Evolutionary conservation across 1,140 invertebrate genomes (phyloP).

Genomic region (Trachymyrmex septentrionalis): DNA sequence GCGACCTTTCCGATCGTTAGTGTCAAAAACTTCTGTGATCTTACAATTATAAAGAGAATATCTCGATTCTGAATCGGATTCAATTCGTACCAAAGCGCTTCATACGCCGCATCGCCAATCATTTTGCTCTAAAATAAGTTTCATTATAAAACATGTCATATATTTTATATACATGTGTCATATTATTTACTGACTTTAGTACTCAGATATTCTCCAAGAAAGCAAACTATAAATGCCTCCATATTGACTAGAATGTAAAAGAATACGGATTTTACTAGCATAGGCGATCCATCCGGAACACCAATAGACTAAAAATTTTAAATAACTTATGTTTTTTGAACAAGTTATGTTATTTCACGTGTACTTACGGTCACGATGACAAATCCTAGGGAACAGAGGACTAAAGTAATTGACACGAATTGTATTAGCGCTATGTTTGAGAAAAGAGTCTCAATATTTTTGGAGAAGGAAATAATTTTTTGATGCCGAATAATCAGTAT

Average conservation of each 20-base stretch:
- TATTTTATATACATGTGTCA: not conserved
- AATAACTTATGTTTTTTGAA: not conserved
- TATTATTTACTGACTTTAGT: slow-evolving; percentile 35
- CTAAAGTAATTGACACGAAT: slow-evolving; percentile 36
- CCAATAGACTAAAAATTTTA: slow-evolving; percentile 43
- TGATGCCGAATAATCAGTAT: slow-evolving; percentile 32
- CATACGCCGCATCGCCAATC: slow-evolving; percentile 46
- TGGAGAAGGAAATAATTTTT: slow-evolving; percentile 16
- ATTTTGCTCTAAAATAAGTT: slow-evolving; percentile 45
- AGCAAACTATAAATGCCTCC: slow-evolving; percentile 57
- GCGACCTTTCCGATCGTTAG: slow-evolving; percentile 56
- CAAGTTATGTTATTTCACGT: not conserved
- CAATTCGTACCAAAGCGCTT: slow-evolving; percentile 52
- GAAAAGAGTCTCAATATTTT: slow-evolving; percentile 40
- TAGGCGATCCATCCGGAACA: not conserved
- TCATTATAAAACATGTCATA: not conserved
- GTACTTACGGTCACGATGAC: slow-evolving; percentile 47
- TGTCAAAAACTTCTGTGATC: slow-evolving; percentile 53
- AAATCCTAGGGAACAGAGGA: slow-evolving; percentile 61
- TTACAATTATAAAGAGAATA: slow-evolving; percentile 45
- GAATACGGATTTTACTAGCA: slow-evolving; percentile 36
- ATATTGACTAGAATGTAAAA: slow-evolving; percentile 42
- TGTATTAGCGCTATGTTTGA: slow-evolving; percentile 32
- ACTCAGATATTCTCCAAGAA: slow-evolving; percentile 57
- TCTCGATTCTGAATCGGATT: slow-evolving; percentile 41